Conservation (phyloP, 2,113 vertebrate genomes). For the Narcine bancroftii region DNA sequence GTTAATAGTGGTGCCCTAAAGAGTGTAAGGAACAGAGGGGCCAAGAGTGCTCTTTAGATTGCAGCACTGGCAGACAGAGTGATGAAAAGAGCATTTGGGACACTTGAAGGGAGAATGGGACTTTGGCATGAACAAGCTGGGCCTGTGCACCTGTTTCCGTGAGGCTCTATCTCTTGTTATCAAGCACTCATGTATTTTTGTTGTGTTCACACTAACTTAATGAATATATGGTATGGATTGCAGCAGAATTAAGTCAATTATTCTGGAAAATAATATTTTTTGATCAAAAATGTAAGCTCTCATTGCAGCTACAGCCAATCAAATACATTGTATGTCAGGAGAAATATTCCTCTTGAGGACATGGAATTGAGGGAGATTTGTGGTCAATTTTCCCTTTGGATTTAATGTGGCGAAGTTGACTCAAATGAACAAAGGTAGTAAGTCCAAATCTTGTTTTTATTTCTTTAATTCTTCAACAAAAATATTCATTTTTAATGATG, state of each 20-base stretch:
- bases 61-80: too few relatives aligned
- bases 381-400: background rate
- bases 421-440: background rate
- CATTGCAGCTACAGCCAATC: background rate
- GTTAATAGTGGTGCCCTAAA: too few relatives aligned
- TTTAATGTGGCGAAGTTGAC: background rate
- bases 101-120: too few relatives aligned
- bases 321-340: background rate
- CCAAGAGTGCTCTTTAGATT: too few relatives aligned
- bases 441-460: background rate
- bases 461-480: background rate
- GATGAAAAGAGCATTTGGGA: too few relatives aligned
- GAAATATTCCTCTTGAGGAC: background rate
- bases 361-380: background rate
- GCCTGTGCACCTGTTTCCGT: too few relatives aligned
- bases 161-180: too few relatives aligned
- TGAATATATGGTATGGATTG: background rate
- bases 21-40: too few relatives aligned
- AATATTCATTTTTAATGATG: background rate
- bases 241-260: background rate
- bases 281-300: background rate
- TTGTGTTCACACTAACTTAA: background rate
- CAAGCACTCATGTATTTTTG: too few relatives aligned
- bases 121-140: too few relatives aligned
- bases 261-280: background rate